Base-by-base conservation (phyloP, 2,797 vertebrate species). In the Crotalus adamanteus region DNA sequence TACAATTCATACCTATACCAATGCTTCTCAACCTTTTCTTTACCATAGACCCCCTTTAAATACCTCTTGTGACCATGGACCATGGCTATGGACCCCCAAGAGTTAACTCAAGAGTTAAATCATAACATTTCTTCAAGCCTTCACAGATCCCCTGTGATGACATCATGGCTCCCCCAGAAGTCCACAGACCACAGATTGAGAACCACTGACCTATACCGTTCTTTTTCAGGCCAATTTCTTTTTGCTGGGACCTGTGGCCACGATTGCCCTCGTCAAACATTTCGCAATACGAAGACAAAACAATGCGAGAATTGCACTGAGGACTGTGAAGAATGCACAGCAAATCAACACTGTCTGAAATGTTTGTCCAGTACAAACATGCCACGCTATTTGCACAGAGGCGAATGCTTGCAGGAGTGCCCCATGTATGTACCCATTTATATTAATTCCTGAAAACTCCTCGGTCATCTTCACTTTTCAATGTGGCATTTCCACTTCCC, bases 361-460 rank as follows among this genome's bases (percentile, higher is more conserved):
- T 99, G 99, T 95, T 96, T 28, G 53, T 37, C n/a, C 13, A 95
- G 83, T 86, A 56, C 31, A 0, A 95, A 95, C 4, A 85, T 13
- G 4, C 42, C 37, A 0, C 97, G 98, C 61, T 97, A 98, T 95
- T 97, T 99, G 94, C 97, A 99, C n/a, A 47, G 97, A 1, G 98
- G 98, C 90, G 96, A 91, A 92, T 99, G 99, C 95, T 98, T 98
- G 90, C 95, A 91, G 55, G 94, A 96, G 16, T 99, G 99, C 93
- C 98, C 97, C 20, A 97, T 97, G 99, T 99, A 97, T 96, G 96
- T 96, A 20, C 31, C 0, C 26, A 16, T 89, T 57, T 73, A 55
- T 86, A 31, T 28, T 65, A 47, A 22, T 59, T 31, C 3, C 6
- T n/a, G 3, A 22, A 37, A 83, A 88, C 20, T 31, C 60, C 42